phyloP scores from a whole-genome alignment of 2,113 vertebrate species.

The Bubo blakistoni region DNA sequence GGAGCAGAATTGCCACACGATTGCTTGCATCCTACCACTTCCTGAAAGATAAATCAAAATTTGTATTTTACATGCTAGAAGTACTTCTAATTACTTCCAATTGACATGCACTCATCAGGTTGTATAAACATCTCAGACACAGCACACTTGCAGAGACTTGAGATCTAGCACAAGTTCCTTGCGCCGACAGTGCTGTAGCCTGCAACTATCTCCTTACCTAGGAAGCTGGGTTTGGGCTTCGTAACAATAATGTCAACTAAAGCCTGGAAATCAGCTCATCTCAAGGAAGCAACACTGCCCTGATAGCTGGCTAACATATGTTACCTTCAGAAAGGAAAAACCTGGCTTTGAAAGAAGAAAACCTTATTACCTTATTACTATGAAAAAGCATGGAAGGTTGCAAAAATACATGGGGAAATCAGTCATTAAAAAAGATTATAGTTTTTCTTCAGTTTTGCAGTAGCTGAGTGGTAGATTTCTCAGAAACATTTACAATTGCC shows the following conservation, averaged over 20 bases:
- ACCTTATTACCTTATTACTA: neutral
- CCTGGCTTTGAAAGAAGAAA: neutral
- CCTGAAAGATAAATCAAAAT: neutral
- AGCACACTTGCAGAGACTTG: neutral
- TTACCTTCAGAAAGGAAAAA: neutral
- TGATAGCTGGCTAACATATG: rapidly evolving
- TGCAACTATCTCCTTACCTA: neutral
- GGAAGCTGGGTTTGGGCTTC: neutral
- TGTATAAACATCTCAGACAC: neutral
- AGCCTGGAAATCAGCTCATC: neutral
- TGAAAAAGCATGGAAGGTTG: neutral
- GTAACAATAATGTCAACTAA: neutral
- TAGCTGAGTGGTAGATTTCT: neutral
- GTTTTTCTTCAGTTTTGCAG: neutral
- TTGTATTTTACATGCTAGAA: neutral
- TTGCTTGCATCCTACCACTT: neutral
- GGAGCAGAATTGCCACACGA: neutral
- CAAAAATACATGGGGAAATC: neutral
- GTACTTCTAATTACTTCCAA: neutral
- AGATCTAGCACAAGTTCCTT: neutral
- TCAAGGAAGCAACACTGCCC: neutral
- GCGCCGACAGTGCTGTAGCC: neutral
- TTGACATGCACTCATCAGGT: neutral
- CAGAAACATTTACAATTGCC: neutral
- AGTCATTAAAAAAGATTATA: neutral